Base-by-base conservation (phyloP, 2,888 invertebrate genomes). In the Chaetoderma sp. region DNA sequence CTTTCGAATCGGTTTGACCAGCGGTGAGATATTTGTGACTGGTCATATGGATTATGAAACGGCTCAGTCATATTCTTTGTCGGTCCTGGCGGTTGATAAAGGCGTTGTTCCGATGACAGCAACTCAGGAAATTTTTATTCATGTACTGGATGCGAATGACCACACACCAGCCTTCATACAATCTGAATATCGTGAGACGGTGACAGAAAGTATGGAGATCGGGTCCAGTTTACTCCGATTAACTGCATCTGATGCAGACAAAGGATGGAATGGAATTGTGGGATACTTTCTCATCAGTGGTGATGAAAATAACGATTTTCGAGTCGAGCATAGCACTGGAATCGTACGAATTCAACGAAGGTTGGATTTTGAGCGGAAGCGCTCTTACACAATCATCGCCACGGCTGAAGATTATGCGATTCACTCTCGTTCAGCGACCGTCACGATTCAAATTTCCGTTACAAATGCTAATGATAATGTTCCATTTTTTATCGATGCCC, bases 401-500 rank as follows among this genome's bases (percentile, higher is more conserved):
- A 91, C 92, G 72, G 96, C 94, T 0, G 96, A 96, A 86, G 75
- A 89, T 89, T 61, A 87, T 50, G 84, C 83, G 63, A 67, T 70
- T 16, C 55, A 82, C 28, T 71, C 90, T 91, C 83, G 92, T 90
- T 84, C 94, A 92, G 89, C 93, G 91, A 63, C 94, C 91, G 75
- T 88, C 57, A 81, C 86, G 70, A 90, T 96, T 76, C 91, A 92
- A 68, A 93, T 97, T 79, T 91, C 91, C 63, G 92, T 97, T 60
- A 91, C 93, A 73, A 96, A 97, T 87, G 93, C 96, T 82, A 96
- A 97, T 88, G 96, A 97, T 88, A 95, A 95, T 83, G 92, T 93
- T 32, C 97, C 97, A 50, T 92, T 94, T 49, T 97, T 97, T 87
- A 88, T 94, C 75, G 94, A 97, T 87, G 95, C 96, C n/a, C 96